Evolutionary conservation across 2,888 invertebrate species (phyloP), one percentile per base, ranked within the genome.

Genomic region (Scaptomyza reducta): DNA sequence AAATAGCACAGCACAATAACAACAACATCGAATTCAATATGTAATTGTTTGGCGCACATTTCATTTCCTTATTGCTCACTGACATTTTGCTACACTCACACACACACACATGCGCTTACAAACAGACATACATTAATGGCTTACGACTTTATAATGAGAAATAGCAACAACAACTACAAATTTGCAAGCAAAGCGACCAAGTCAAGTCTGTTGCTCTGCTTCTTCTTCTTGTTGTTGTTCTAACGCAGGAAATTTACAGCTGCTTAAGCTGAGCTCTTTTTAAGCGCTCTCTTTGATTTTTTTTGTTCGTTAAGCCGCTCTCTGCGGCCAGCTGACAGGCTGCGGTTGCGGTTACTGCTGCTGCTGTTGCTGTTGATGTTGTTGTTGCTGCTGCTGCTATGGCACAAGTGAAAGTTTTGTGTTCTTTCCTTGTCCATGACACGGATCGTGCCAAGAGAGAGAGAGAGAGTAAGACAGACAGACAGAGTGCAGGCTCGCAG

Each of bases 41-140:
- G 74, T 82, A 81, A 87, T 85, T 84, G 84, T 78, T 81, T 84
- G 81, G 85, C 82, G 77, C 76, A 82, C 76, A 84, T 87, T 87
- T 84, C 77, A 85, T 84, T 84, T 84, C 84, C 84, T 84, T 84
- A 84, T 84, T 87, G 87, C 87, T 74, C 70, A 85, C 85, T 87
- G 77, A 82, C 87, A 85, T 84, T 84, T 87, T 74, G 70, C 84
- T 60, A 68, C 31, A 56, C 69, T 69, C 60, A 61, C 59, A 68
- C 55, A 67, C 58, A 65, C 42, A 76, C 55, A 57, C 14, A 38
- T 14, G 14, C 14, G 14, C 38, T 40, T 40, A 40, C 40, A 68
- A 29, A 55, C 65, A 56, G 49, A 70, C 38, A 68, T 29, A 57
- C 65, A 56, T 51, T 68, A 82, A 74, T 68, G 65, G 79, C 79